phyloP scores from a whole-genome alignment of 2,888 invertebrate species.

The Brachycybe producta region DNA sequence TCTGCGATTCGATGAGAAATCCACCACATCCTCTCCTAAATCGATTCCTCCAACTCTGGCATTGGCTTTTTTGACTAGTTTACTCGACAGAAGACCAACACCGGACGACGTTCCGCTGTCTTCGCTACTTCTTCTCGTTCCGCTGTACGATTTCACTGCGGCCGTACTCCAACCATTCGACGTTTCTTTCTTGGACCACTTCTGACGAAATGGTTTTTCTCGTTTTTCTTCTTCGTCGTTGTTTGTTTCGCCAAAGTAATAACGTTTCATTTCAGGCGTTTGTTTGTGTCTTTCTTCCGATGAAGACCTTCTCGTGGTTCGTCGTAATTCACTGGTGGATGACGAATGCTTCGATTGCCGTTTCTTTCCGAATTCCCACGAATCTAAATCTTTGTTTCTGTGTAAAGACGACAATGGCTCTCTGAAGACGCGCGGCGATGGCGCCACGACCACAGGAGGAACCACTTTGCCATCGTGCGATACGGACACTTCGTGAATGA shows the following conservation, averaged over 20 bases:
- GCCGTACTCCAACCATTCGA: background rate
- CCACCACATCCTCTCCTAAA: background rate
- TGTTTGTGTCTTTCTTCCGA: background rate
- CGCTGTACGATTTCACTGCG: background rate
- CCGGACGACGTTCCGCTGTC: slow-evolving; percentile 8
- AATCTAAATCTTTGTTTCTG: background rate
- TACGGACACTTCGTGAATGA: slow-evolving; percentile 9
- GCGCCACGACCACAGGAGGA: too few relatives aligned
- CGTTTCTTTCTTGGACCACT: background rate
- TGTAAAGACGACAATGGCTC: background rate
- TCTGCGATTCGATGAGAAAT: background rate
- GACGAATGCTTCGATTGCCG: background rate
- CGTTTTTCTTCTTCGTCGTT: too few relatives aligned
- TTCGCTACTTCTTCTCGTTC: background rate
- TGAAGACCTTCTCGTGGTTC: background rate
- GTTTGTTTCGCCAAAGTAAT: background rate
- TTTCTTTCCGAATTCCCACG: background rate
- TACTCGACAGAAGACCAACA: slow-evolving; percentile 13
- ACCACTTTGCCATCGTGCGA: slow-evolving; percentile 1
- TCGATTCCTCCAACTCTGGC: slow-evolving; percentile 9
- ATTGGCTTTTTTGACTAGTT: slow-evolving; percentile 19
- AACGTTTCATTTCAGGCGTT: background rate
- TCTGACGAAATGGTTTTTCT: too few relatives aligned
- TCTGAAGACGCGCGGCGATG: too few relatives aligned
- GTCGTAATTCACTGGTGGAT: background rate